Evolutionary conservation across 2,797 vertebrate species (phyloP).

Genomic region (Champsocephalus gunnari): DNA sequence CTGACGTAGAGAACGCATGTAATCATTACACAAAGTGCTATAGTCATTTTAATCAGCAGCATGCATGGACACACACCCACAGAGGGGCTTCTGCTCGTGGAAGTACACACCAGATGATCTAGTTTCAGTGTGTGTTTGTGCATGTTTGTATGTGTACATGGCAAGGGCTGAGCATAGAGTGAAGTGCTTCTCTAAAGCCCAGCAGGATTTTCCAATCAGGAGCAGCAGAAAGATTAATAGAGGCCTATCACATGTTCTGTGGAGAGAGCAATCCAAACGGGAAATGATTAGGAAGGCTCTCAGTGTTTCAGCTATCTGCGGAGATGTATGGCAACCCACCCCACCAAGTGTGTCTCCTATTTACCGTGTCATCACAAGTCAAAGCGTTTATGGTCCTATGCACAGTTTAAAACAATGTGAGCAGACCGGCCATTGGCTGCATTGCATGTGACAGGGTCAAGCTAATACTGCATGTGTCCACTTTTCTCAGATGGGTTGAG

Average conservation of each 20-base stretch:
- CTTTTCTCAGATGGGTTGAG: constrained; percentile 17
- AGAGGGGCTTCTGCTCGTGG: constrained; percentile 25
- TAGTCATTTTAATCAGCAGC: constrained; percentile 48
- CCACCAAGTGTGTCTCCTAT: too few species aligned
- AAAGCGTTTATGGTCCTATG: too few species aligned
- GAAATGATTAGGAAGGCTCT: constrained; percentile 21
- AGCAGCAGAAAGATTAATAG: constrained; percentile 75
- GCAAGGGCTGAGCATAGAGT: constrained; percentile 30
- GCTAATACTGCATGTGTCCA: background rate
- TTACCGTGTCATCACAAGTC: too few species aligned
- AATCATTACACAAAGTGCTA: constrained; percentile 37
- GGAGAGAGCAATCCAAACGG: constrained; percentile 30
- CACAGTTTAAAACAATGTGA: too few species aligned
- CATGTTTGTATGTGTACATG: constrained; percentile 3
- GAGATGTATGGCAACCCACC: too few species aligned
- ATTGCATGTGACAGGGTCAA: constrained; percentile 24
- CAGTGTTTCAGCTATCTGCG: too few species aligned
- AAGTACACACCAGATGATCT: constrained; percentile 59
- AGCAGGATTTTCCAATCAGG: constrained; percentile 81
- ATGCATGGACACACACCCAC: constrained; percentile 19
- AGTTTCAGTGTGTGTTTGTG: constrained; percentile 44
- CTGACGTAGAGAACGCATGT: constrained; percentile 18
- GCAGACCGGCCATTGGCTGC: constrained; percentile 42
- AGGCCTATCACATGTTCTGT: constrained; percentile 41
- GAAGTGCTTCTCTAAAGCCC: constrained; percentile 71